Conservation (phyloP, 2,113 vertebrate species). For the Gobiocypris rarus region DNA sequence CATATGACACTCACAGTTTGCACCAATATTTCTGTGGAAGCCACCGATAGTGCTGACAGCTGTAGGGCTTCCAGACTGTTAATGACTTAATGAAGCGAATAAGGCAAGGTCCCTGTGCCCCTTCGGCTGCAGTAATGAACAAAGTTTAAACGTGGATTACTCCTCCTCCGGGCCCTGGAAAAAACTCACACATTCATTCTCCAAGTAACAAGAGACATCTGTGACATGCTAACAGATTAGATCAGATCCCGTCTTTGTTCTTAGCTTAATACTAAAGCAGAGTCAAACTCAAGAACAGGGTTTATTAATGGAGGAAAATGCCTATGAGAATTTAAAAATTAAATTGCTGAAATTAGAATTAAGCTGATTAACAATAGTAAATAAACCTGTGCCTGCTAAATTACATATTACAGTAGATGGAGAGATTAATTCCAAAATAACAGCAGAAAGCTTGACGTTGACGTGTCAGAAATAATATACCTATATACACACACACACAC, state of each 20-base stretch:
- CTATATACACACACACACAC: too few relatives aligned
- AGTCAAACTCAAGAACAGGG: background rate
- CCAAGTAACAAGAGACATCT: constrained; percentile 52
- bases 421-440: background rate
- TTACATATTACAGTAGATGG: background rate
- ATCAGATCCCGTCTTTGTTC: constrained; percentile 1
- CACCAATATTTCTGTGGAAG: constrained; percentile 49
- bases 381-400: background rate
- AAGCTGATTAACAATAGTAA: background rate
- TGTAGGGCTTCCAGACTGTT: constrained; percentile 66
- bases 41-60: constrained; percentile 63
- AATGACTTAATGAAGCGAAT: constrained; percentile 72
- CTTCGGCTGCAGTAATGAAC: constrained; percentile 64
- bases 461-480: too few relatives aligned
- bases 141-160: constrained; percentile 70
- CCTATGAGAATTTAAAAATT: background rate
- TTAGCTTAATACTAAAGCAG: background rate
- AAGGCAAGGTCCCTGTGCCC: constrained; percentile 61
- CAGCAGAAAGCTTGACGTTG: background rate
- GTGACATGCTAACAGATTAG: constrained; percentile 29
- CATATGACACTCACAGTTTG: background rate
- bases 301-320: background rate
- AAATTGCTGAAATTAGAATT: too few relatives aligned
- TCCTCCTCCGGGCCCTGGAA: constrained; percentile 61
- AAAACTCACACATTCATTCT: constrained; percentile 50